phyloP scores from a whole-genome alignment of 1,140 invertebrate species.

The Drosophila baimaii region DNA sequence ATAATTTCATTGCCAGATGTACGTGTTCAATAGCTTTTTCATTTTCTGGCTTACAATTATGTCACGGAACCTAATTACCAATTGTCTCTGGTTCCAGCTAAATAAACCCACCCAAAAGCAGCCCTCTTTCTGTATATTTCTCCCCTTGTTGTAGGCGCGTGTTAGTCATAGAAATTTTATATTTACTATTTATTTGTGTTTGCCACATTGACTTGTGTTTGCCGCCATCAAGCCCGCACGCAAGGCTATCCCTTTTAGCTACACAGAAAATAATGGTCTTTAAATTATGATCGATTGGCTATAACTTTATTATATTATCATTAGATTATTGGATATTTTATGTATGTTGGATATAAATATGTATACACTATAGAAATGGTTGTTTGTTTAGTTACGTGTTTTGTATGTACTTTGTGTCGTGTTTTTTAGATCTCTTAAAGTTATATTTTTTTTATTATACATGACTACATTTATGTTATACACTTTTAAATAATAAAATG shows the following conservation, averaged over 20 bases:
- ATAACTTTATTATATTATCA: neutral
- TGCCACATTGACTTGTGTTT: conserved; percentile 56
- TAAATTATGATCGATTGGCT: neutral
- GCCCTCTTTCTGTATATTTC: neutral
- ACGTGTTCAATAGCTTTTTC: neutral
- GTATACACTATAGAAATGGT: neutral
- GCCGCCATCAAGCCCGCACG: conserved; percentile 32
- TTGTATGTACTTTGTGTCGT: neutral
- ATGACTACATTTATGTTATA: too few relatives aligned
- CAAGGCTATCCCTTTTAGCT: conserved; percentile 40
- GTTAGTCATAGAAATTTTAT: conserved; percentile 71
- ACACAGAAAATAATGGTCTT: neutral
- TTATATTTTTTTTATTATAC: neutral
- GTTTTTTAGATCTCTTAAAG: neutral
- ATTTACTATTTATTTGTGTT: conserved; percentile 70
- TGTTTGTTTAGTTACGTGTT: neutral
- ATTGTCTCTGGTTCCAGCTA: neutral
- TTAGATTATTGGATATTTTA: too few relatives aligned
- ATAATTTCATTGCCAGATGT: neutral
- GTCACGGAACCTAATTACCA: conserved; percentile 23
- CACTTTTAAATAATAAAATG: too few relatives aligned
- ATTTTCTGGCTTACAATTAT: conserved; percentile 7
- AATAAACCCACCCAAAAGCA: conserved; percentile 1
- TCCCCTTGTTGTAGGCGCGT: conserved; percentile 59
- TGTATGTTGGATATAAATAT: too few relatives aligned